Evolutionary conservation across 2,797 vertebrate genomes (phyloP), one percentile per base, ranked within the genome.

Genomic region (Myripristis jacobus): DNA sequence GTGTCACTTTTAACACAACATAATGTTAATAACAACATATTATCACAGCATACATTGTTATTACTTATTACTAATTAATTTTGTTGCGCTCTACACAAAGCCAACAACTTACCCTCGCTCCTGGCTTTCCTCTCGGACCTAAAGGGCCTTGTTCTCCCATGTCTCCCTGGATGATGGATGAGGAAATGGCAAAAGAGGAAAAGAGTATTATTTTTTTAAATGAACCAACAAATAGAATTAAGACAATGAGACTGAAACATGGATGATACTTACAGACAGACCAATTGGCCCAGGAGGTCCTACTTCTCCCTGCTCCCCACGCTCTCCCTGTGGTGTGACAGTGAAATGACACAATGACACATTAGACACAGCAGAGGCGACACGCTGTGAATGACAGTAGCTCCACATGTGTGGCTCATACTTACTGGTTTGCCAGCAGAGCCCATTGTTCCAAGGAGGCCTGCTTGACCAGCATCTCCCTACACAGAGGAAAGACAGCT

Each of bases 361-460:
- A 41, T 78, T 16, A 74, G 44, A 55, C 27, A 64, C 61, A 63
- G 83, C 16, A 59, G 11, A 63, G 4, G 51, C 60, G 55, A 70
- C 18, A 81, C 34, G 8, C 29, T 31, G 29, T 31, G 75, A 51
- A 62, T 29, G 11, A n/a, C 13, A 55, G 31, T 0, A 19, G 48
- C 54, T 63, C 8, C 34, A 29, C 50, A 22, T 27, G 2, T 31
- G 29, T 65, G 60, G 38, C 19, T 79, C 7, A 2, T 66, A 91
- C 95, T 95, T 91, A 98, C 98, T 62, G 88, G 75, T 95, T 96
- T 99, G 27, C 98, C 98, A 71, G 96, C 92, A 81, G 95, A 96
- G 79, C 98, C 98, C 89, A 98, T 89, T 54, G 94, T 94, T 62
- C 98, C 98, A 53, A 95, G 72, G 22, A 96, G 79, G 1, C 98